Base-by-base conservation (phyloP, 1,140 invertebrate species). In the Diorhabda carinulata region DNA sequence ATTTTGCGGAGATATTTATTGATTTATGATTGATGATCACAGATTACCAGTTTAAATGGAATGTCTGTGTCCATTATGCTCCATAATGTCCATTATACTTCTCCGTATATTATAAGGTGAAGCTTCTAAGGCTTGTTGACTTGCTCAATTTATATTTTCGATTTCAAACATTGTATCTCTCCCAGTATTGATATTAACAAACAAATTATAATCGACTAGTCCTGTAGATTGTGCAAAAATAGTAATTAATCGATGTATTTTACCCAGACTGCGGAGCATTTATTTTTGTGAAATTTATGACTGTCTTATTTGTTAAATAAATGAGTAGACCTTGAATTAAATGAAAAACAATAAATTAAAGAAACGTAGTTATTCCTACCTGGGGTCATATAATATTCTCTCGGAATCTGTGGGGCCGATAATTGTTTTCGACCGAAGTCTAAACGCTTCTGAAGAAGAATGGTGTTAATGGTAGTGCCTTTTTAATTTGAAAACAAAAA, bases 211-310 rank as follows among this genome's bases (percentile, higher is more conserved):
- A 25, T 25, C 25, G 25, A 25, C 25, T 25, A 25, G 25, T 25
- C 25, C 25, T 25, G 25, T 25, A 25, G 25, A 25, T 25, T 25
- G 25, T 25, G 25, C 25, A 25, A 25, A 25, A 25, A 25, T 25
- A 25, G 25, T 25, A 25, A 25, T 25, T 64, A 64, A 64, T 10
- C 8, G 25, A 64, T 44, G 43, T 40, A 44, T 44, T 57, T 64
- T 64, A 45, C 10, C 40, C 43, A 43, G 63, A 25, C 58, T 60
- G 58, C 41, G 25, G 63, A 56, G 63, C 63, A 52, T 64, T 64
- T 64, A 64, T 64, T 64, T 64, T 64, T 56, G 63, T 64, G 63
- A 64, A 64, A 64, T 64, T 64, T 64, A 64, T 57, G 63, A 64
- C 63, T 44, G 52, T 64, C 63, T 52, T 64, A 64, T 64, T 64